A percentile compares a stretch with the other conserved stretches of the same genome.
phyloP scores from a whole-genome alignment of 1,140 invertebrate genomes.

The Pseudomyrmex sp. region DNA sequence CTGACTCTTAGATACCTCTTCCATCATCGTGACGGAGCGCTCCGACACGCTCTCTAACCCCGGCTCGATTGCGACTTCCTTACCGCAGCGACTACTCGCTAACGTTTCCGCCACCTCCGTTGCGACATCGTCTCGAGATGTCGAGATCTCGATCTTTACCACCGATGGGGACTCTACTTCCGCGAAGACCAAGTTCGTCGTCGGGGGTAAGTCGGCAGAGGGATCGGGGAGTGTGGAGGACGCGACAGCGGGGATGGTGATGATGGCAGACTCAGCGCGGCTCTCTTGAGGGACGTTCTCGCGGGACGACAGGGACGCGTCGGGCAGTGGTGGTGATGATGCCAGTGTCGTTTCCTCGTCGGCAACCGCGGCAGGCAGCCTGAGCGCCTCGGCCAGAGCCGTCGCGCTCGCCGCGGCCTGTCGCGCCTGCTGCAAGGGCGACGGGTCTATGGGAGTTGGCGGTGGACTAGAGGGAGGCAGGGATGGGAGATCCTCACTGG shows the following conservation, averaged over 20 bases:
- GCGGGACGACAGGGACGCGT: constrained; percentile 19
- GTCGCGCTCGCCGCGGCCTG: constrained; percentile 80
- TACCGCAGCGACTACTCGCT: constrained; percentile 13
- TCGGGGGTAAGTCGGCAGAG: constrained; percentile 45
- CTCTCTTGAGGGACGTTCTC: constrained; percentile 37
- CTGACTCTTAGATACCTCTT: constrained; percentile 5
- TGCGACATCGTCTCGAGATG: constrained; percentile 21
- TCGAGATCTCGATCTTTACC: constrained; percentile 38
- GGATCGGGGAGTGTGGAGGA: constrained; percentile 29
- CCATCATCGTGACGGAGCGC: constrained; percentile 7
- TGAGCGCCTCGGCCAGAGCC: constrained; percentile 79
- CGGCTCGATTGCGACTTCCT: not conserved
- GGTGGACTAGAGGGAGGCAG: constrained; percentile 83
- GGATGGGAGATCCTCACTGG: constrained; percentile 84
- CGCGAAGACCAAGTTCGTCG: constrained; percentile 21
- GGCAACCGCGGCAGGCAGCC: constrained; percentile 77
- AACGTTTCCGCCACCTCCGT: not conserved
- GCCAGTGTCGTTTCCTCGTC: constrained; percentile 10
- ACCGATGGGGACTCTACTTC: constrained; percentile 48
- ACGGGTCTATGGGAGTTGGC: constrained; percentile 83
- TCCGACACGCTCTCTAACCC: not conserved
- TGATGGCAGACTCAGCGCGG: constrained; percentile 36
- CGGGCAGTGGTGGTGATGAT: not conserved
- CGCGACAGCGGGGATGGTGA: constrained; percentile 1
- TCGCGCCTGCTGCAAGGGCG: constrained; percentile 83